Evolutionary conservation across 2,113 vertebrate genomes (phyloP).

Genomic region (Anarhynchus alexandrinus): DNA sequence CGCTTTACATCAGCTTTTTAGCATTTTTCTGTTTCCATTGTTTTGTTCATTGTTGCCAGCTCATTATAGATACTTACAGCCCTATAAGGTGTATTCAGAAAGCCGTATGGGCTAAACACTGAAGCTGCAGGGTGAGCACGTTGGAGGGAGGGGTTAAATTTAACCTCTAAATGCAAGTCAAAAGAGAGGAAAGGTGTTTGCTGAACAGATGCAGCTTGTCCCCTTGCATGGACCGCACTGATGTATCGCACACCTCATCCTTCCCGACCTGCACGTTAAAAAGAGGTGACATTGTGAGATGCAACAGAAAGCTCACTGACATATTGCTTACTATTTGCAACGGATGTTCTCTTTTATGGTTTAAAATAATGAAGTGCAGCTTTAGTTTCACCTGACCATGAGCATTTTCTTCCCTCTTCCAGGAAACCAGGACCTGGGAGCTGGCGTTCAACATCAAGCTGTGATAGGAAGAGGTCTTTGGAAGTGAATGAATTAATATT

Average conservation of each 20-base stretch:
- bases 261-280: background rate
- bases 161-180: too few species aligned
- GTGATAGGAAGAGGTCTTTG: background rate
- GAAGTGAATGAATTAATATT: background rate
- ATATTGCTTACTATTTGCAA: background rate
- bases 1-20: too few species aligned
- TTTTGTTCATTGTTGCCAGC: background rate
- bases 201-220: background rate
- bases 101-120: too few species aligned
- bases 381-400: background rate
- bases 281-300: background rate
- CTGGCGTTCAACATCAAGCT: background rate
- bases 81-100: background rate
- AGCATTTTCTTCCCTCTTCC: background rate
- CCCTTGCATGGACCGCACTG: background rate
- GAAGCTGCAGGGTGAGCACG: background rate
- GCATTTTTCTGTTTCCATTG: background rate
- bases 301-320: too few species aligned
- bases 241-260: background rate
- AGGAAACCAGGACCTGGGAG: background rate
- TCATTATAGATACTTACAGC: background rate
- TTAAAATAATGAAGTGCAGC: background rate
- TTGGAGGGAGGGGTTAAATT: background rate
- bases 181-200: background rate
- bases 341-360: background rate